Evolutionary conservation across 2,113 vertebrate species (phyloP).

Genomic region (Tragelaphus buxtoni): DNA sequence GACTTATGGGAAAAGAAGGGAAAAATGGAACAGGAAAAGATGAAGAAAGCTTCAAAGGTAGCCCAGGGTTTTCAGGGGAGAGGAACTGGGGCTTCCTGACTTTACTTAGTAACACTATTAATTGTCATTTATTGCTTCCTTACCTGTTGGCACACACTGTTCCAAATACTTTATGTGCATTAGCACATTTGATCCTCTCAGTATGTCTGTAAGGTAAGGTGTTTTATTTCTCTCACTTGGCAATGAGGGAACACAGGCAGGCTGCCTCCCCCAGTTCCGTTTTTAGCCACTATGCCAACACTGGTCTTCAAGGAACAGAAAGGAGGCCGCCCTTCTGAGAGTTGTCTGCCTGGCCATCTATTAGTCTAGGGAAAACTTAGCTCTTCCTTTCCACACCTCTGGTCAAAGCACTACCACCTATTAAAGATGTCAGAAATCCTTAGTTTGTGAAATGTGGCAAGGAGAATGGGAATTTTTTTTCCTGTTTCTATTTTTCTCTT

Average conservation of each 20-base stretch:
- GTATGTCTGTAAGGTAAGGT: background rate
- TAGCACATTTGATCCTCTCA: background rate
- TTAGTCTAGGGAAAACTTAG: background rate
- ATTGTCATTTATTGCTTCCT: background rate
- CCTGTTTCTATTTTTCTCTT: background rate
- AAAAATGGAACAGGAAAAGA: background rate
- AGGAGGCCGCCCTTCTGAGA: background rate
- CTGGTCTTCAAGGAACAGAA: background rate
- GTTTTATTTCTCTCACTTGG: background rate
- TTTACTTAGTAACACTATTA: background rate
- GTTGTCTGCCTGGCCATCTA: too few species aligned
- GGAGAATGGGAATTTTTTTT: background rate
- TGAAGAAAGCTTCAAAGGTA: background rate
- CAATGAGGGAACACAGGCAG: background rate
- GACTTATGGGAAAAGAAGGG: background rate
- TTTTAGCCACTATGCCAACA: background rate
- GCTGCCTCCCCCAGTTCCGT: too few species aligned
- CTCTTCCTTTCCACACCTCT: background rate
- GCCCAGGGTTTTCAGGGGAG: background rate
- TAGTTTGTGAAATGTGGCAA: background rate
- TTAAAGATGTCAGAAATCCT: background rate
- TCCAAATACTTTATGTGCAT: background rate
- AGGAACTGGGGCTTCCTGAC: background rate
- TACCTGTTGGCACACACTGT: background rate
- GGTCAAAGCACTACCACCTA: background rate